Percentiles rank a stretch among this genome's conserved stretches.
Conservation (phyloP, 1,140 invertebrate genomes). For the Drosophila nebulosa region DNA sequence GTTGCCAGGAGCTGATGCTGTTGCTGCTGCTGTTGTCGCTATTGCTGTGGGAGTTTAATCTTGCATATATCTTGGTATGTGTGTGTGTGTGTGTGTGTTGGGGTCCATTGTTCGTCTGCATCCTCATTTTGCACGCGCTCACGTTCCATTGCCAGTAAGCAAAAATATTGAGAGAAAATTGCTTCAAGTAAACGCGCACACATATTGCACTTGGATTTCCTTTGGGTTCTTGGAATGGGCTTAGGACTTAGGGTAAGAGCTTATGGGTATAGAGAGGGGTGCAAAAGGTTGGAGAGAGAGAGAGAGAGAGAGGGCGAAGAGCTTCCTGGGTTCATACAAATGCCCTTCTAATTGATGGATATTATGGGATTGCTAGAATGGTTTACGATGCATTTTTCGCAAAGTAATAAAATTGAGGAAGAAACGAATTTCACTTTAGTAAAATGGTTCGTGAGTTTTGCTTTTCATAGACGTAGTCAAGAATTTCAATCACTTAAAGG, state of each 20-base stretch:
- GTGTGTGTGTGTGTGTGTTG: not conserved
- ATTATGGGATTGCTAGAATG: not conserved
- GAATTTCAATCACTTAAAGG: too few species aligned
- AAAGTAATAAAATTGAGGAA: not conserved
- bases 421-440: not conserved
- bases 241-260: not conserved
- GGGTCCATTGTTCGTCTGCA: constrained; percentile 40
- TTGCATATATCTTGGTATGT: not conserved
- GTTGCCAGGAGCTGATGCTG: constrained; percentile 36
- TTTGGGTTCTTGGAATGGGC: not conserved
- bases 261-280: not conserved
- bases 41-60: not conserved
- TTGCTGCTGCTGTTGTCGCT: constrained; percentile 16
- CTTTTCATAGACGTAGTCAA: too few species aligned
- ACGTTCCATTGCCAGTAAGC: constrained; percentile 45
- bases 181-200: constrained; percentile 17
- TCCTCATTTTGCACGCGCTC: constrained; percentile 40
- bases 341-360: not conserved
- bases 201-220: not conserved
- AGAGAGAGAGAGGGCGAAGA: not conserved
- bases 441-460: too few species aligned
- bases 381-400: not conserved
- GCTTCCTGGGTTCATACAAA: not conserved
- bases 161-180: constrained; percentile 48
- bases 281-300: not conserved